Conservation (phyloP, 2,888 invertebrate species). For the Pseudeuparius sepicola region DNA sequence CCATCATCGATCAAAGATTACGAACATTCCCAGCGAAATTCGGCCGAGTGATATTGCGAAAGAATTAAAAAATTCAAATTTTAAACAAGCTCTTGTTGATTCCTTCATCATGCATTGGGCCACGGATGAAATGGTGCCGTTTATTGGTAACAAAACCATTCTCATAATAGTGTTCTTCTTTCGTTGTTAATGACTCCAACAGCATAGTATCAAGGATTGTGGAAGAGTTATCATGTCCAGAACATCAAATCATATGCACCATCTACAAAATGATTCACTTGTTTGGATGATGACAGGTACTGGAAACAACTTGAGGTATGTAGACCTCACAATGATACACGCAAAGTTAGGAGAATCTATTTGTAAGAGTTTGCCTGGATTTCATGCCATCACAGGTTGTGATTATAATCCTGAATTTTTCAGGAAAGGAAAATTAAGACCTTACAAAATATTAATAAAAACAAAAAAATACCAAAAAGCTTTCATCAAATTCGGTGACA, state of each 20-base stretch:
- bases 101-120: slow-evolving; percentile 20
- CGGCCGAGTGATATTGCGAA: slow-evolving; percentile 21
- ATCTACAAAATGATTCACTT: slow-evolving; percentile 10
- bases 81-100: slow-evolving; percentile 21
- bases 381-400: slow-evolving; percentile 15
- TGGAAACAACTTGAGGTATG: slow-evolving; percentile 15
- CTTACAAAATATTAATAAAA: slow-evolving; percentile 13
- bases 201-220: no score
- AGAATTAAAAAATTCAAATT: slow-evolving; percentile 18
- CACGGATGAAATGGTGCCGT: slow-evolving; percentile 19
- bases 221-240: no score
- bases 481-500: slow-evolving; percentile 11
- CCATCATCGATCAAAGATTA: no score
- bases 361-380: slow-evolving; percentile 14
- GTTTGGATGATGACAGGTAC: slow-evolving; percentile 16
- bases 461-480: slow-evolving; percentile 16
- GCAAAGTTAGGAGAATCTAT: slow-evolving; percentile 14
- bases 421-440: slow-evolving; percentile 14
- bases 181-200: no score
- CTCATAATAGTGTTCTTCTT: no score
- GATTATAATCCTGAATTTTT: no score
- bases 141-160: slow-evolving; percentile 19
- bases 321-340: slow-evolving; percentile 15
- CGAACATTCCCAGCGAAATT: no score
- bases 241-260: no score